Evolutionary conservation across 1,140 invertebrate species (phyloP), one percentile per base, ranked within the genome.

Genomic region (Caenorhabditis remanei): DNA sequence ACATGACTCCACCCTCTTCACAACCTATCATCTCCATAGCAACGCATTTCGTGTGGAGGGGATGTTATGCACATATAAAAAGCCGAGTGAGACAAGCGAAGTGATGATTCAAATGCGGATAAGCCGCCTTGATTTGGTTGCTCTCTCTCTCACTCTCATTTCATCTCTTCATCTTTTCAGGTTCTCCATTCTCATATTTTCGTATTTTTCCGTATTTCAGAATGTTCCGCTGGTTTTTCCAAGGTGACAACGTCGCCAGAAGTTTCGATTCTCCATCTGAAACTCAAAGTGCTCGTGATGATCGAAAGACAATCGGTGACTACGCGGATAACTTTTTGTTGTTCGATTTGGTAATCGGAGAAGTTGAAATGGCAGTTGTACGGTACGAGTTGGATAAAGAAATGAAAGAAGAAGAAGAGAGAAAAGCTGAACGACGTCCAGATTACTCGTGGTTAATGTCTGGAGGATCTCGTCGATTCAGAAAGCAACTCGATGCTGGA

Each of bases 261-360:
- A 79, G 71, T 50, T 79, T 79, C 71, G 71, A 79, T 79, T 3
- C 71, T 50, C 71, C 71, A 50, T 50, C 43, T 4, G 71, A 79
- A 24, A 79, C 71, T 48, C 71, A 79, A 79, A 79, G 71, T 50
- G 71, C 71, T 50, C 71, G 71, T 13, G 71, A 79, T 32, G 71
- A 79, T 41, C 16, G 71, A 24, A 79, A 50, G 11, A 11, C 43
- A 21, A 50, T 79, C 9, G 46, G 71, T 19, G 46, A 79, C 13
- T 79, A 24, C 53, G 67, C 41, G 1, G 71, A 79, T 50, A 79
- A 79, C n/a, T 21, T 79, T 79, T 24, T 79, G 8, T n/a, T 79
- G 5, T 79, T 79, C n/a, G 71, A 79, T 50, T 24, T 79, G 19
- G 71, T 79, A 11, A 50, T 79, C 13, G 71, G 71, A 19, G 71